Conservation (phyloP, 1,140 invertebrate genomes). For the Radopholus similis region DNA sequence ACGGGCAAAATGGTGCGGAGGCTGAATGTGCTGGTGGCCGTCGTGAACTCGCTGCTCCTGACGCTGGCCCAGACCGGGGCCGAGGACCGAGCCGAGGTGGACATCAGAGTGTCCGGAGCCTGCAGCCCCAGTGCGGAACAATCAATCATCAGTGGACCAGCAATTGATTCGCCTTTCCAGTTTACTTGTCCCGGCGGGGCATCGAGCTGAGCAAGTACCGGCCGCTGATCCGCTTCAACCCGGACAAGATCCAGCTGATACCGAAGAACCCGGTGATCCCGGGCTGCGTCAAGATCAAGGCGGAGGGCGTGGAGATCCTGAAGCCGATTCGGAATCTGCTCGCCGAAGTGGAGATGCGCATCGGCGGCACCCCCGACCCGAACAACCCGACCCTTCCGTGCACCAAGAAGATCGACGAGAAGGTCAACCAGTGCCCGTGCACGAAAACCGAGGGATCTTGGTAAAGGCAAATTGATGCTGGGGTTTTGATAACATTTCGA, state of each 20-base stretch:
- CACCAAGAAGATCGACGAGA: slow-evolving; percentile 59
- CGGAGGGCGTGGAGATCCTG: slow-evolving; percentile 58
- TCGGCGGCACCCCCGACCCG: slow-evolving; percentile 57
- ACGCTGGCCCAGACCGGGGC: not conserved
- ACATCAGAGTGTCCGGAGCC: slow-evolving; percentile 58
- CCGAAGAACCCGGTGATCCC: slow-evolving; percentile 60
- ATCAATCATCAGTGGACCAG: no score
- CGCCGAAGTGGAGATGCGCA: slow-evolving; percentile 59
- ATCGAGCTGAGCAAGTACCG: slow-evolving; percentile 58
- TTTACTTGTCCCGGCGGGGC: slow-evolving; percentile 53
- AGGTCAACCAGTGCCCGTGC: slow-evolving; percentile 59
- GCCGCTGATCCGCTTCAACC: slow-evolving; percentile 57
- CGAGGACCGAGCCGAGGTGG: slow-evolving; percentile 56
- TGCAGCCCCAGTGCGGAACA: slow-evolving; percentile 60
- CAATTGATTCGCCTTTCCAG: slow-evolving; percentile 35
- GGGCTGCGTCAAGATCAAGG: slow-evolving; percentile 59
- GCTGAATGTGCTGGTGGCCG: no score
- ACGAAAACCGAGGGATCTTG: slow-evolving; percentile 58
- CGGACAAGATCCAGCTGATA: slow-evolving; percentile 59
- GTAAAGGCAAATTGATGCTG: slow-evolving; percentile 31
- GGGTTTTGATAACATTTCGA: not conserved
- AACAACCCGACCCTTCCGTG: slow-evolving; percentile 59
- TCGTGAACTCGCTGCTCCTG: no score
- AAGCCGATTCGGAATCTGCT: slow-evolving; percentile 55
- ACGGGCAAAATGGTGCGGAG: no score